A percentile compares a stretch with the other conserved stretches of the same genome.
These are phyloP conservation scores for Tragelaphus strepsiceros DNA, from an alignment of 2,113 vertebrate species.

Conservation along the genomic window DNA sequence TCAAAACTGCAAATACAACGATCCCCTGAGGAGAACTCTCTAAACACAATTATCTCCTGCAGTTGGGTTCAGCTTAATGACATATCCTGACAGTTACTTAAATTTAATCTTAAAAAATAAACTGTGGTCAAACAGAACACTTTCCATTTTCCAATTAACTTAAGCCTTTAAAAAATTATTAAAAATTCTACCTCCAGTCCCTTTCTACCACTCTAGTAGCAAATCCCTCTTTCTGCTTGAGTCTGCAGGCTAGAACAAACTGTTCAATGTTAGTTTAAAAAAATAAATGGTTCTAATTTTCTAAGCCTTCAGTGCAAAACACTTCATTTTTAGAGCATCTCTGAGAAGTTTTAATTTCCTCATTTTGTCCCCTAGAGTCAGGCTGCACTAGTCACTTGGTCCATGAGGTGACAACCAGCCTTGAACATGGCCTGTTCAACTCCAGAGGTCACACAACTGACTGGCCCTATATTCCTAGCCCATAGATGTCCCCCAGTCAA, in stretches of 20 bases:
- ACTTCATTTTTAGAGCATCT: neutral
- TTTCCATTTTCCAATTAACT: neutral
- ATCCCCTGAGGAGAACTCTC: neutral
- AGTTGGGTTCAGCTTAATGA: neutral
- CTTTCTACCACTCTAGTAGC: neutral
- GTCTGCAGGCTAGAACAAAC: neutral
- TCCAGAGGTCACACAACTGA: neutral
- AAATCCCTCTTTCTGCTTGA: neutral
- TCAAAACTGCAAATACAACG: neutral
- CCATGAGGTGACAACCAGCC: neutral
- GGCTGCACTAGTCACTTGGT: neutral
- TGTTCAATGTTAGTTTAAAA: neutral
- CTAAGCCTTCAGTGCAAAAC: neutral
- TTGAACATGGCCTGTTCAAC: neutral
- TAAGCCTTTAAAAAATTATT: neutral
- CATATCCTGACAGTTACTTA: neutral
- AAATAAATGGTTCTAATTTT: neutral
- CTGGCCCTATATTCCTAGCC: fast-evolving
- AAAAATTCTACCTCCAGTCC: neutral
- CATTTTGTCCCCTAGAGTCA: neutral
- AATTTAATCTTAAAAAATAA: slow-evolving; percentile 18
- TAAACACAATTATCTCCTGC: neutral
- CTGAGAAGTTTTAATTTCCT: neutral
- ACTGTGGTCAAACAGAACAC: slow-evolving; percentile 20
- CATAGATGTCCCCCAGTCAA: no score